Conservation (phyloP, 2,888 invertebrate genomes). For the Rhamnusium bicolor region DNA sequence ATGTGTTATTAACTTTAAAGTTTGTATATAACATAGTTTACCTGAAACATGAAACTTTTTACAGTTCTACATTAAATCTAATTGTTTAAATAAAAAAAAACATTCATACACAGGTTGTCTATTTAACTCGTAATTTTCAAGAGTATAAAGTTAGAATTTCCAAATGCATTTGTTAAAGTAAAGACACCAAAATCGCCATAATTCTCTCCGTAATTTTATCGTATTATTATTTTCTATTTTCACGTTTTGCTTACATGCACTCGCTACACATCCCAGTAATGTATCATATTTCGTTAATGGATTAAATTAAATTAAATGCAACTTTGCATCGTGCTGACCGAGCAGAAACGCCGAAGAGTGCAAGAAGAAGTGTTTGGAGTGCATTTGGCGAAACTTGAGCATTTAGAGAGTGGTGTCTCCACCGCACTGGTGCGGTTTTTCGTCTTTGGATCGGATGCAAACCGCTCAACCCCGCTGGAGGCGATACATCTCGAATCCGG, state of each 20-base stretch:
- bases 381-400: slow-evolving; percentile 15
- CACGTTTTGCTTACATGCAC: neutral
- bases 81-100: neutral
- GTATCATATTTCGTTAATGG: slow-evolving; percentile 28
- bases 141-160: neutral
- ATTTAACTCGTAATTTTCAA: neutral
- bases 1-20: too few species aligned
- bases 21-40: too few species aligned
- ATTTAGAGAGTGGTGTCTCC: slow-evolving; percentile 6
- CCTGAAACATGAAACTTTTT: too few species aligned
- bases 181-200: neutral
- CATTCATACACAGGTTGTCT: neutral
- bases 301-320: slow-evolving; percentile 30
- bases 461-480: slow-evolving; percentile 64
- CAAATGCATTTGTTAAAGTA: neutral
- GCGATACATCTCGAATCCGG: slow-evolving; percentile 67
- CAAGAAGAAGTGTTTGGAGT: neutral
- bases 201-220: neutral
- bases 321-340: slow-evolving; percentile 15
- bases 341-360: neutral
- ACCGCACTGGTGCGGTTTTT: slow-evolving; percentile 57
- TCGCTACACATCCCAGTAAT: neutral
- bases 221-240: neutral
- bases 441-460: slow-evolving; percentile 64
- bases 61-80: too few species aligned